Conservation (phyloP, 2,797 vertebrate species). For the Danio choprae region DNA sequence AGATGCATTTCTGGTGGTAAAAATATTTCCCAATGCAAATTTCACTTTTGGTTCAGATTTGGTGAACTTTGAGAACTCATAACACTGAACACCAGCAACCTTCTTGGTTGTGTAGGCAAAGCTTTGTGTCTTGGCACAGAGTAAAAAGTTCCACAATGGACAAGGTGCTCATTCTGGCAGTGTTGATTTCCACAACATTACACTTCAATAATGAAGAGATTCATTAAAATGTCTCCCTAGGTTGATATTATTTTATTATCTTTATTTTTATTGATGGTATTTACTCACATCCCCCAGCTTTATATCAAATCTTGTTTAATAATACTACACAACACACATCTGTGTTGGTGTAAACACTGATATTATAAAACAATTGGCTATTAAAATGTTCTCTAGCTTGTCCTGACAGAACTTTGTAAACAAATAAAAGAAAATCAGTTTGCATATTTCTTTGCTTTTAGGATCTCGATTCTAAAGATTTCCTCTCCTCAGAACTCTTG, state of each 20-base stretch:
- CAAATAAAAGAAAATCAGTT: neutral
- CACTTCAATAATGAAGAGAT: neutral
- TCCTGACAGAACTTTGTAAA: neutral
- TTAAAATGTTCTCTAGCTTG: conserved; percentile 4
- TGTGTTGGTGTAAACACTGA: conserved; percentile 17
- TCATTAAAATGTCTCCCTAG: neutral
- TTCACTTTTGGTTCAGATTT: neutral
- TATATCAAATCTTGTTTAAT: neutral
- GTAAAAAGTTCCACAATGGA: neutral
- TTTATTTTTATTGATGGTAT: neutral
- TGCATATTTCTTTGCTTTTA: neutral
- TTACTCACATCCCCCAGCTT: neutral
- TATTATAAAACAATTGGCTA: neutral
- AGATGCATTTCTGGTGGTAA: neutral
- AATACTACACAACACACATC: neutral
- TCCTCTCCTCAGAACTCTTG: neutral
- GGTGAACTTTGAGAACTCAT: neutral
- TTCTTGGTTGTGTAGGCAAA: neutral
- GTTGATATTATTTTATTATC: neutral
- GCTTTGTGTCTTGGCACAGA: neutral
- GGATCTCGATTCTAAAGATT: neutral
- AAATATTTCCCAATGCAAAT: neutral
- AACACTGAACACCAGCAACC: neutral
- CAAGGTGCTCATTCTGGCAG: neutral
- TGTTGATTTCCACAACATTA: neutral